Percentiles rank a stretch among this genome's conserved stretches.
Conservation (phyloP, 2,113 vertebrate species). For the Narcine bancroftii region DNA sequence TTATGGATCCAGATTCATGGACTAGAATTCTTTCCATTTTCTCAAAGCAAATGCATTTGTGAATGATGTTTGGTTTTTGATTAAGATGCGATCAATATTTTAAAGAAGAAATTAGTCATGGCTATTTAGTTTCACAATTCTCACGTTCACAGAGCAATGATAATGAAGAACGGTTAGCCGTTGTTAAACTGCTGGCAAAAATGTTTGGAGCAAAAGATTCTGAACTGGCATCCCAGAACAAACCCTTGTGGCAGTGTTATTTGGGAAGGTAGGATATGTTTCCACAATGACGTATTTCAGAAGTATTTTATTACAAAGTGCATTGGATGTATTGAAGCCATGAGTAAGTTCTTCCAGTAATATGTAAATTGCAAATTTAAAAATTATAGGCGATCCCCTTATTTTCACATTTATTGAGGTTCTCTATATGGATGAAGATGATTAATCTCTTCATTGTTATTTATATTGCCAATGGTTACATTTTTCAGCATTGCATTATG, state of each 20-base stretch:
- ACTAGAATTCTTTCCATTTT: not conserved
- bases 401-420: not conserved
- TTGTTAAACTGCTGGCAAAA: conserved; percentile 95
- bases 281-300: not conserved
- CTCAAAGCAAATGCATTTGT: not conserved
- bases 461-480: not conserved
- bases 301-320: not conserved
- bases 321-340: not conserved
- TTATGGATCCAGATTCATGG: not conserved
- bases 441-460: not conserved
- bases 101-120: not conserved
- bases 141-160: conserved; percentile 81
- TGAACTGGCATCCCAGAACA: conserved; percentile 90
- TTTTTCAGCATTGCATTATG: not conserved
- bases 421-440: not conserved
- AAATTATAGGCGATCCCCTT: not conserved
- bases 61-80: not conserved
- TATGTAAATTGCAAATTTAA: not conserved
- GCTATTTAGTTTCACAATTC: not conserved
- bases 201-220: conserved; percentile 99
- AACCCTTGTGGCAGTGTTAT: conserved; percentile 98
- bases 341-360: not conserved
- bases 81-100: not conserved
- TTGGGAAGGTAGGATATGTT: conserved; percentile 74
- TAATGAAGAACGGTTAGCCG: conserved; percentile 95